Conservation (phyloP, 1,140 invertebrate genomes). For the Homalodisca vitripennis region DNA sequence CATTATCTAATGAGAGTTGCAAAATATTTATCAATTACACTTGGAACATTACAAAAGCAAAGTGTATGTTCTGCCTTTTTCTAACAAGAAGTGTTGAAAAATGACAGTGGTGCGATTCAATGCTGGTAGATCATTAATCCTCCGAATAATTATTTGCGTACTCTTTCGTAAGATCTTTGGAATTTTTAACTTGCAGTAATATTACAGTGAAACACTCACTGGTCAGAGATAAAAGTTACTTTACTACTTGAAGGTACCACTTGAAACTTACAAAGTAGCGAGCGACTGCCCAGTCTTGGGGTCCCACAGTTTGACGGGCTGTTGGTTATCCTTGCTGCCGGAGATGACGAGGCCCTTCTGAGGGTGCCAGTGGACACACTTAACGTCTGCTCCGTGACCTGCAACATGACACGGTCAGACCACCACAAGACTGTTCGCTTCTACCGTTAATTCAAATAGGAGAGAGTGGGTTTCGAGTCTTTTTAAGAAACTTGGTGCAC, state of each 20-base stretch:
- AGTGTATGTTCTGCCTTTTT: no score
- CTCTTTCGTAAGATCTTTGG: background rate
- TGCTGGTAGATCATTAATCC: no score
- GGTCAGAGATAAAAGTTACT: background rate
- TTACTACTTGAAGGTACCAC: background rate
- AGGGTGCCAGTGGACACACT: constrained; percentile 99
- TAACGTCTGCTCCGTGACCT: constrained; percentile 99
- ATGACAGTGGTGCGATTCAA: no score
- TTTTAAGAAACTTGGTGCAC: background rate
- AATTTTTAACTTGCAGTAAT: background rate
- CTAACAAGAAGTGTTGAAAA: no score
- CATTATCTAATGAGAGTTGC: no score
- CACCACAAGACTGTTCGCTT: background rate
- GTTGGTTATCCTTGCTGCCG: constrained; percentile 99
- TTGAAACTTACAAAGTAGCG: constrained; percentile 66
- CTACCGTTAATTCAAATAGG: background rate
- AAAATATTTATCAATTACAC: no score
- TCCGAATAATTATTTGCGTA: background rate
- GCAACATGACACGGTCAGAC: constrained; percentile 29
- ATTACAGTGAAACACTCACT: background rate
- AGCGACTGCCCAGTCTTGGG: constrained; percentile 89
- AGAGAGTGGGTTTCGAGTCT: background rate
- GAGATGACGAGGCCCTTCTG: constrained; percentile 95
- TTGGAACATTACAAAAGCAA: no score
- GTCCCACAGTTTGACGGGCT: constrained; percentile 99